Evolutionary conservation across 2,797 vertebrate genomes (phyloP), one percentile per base, ranked within the genome.

Genomic region (Phoeniculus purpureus): DNA sequence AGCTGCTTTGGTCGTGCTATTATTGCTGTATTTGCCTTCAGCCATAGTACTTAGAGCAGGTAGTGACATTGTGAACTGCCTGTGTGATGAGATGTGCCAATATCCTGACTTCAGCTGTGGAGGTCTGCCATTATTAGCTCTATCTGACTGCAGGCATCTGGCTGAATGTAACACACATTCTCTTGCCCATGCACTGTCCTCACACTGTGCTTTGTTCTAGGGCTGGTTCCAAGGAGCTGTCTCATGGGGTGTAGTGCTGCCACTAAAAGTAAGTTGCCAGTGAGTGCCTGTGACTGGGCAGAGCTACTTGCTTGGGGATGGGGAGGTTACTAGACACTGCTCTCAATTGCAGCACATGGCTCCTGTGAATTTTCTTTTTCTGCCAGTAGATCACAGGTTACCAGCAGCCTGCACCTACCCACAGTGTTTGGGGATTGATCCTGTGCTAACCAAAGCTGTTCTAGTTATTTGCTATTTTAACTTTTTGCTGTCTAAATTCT

Each of bases 51-150:
- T 45, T 51, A 10, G 9, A 66, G 34, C 32, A 37, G 25, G 10
- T 71, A 23, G 58, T 56, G 48, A 72, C 19, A 78, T 7, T 29
- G 23, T 34, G 76, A 80, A 81, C 92, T 92, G 95, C 97, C 96
- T 96, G 94, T 54, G 37, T 98, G 98, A 98, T 98, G 98, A 98
- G 61, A 94, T 95, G 43, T 75, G 92, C 96, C 93, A 93, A 62
- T 93, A 65, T 81, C 90, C 95, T 97, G 98, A 98, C 96, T 97
- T 85, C 70, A 80, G 27, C 66, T 10, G 2, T 98, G 98, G 97
- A 97, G 94, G 96, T 98, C 91, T 96, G 80, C 91, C 90, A 97
- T 98, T 98, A 98, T 98, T 98, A 98, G 98, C 98, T 98, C 97
- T 98, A 98, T 93, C 98, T 98, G 98, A 98, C 70, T 67, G 43